Percentiles rank a stretch among this genome's conserved stretches.
Evolutionary conservation across 2,113 vertebrate species (phyloP).

Genomic region (Oncorhynchus clarkii): DNA sequence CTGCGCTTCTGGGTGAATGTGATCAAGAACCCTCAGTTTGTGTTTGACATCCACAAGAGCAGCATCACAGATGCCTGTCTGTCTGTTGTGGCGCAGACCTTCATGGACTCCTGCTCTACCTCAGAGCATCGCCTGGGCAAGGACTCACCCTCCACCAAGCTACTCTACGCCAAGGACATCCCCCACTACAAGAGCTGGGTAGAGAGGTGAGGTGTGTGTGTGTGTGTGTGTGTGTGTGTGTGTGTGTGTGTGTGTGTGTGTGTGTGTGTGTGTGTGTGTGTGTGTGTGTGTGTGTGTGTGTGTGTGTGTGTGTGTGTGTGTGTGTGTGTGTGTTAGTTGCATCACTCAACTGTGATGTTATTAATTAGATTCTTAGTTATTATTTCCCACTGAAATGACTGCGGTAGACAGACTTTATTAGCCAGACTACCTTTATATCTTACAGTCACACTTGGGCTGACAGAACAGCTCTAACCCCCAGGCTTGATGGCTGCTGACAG

Average conservation of each 20-base stretch:
- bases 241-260: neutral
- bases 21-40: constrained; percentile 95
- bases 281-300: neutral
- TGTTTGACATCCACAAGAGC: constrained; percentile 95
- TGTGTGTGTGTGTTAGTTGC: neutral
- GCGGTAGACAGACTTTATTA: neutral
- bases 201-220: constrained; percentile 76
- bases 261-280: neutral
- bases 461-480: no score
- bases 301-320: neutral
- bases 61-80: constrained; percentile 95
- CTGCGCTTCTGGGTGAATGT: constrained; percentile 96
- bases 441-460: no score
- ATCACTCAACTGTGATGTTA: no score
- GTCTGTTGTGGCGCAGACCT: constrained; percentile 93
- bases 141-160: constrained; percentile 92
- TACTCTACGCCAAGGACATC: constrained; percentile 95
- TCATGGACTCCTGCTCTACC: constrained; percentile 95
- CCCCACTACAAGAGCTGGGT: constrained; percentile 97
- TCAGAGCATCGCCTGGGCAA: constrained; percentile 93
- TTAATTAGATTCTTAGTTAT: no score
- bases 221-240: neutral
- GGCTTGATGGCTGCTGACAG: neutral
- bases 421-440: no score
- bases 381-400: no score